These are phyloP conservation scores for Passerina amoena DNA, from an alignment of 2,113 vertebrate genomes.

Conservation along the genomic window DNA sequence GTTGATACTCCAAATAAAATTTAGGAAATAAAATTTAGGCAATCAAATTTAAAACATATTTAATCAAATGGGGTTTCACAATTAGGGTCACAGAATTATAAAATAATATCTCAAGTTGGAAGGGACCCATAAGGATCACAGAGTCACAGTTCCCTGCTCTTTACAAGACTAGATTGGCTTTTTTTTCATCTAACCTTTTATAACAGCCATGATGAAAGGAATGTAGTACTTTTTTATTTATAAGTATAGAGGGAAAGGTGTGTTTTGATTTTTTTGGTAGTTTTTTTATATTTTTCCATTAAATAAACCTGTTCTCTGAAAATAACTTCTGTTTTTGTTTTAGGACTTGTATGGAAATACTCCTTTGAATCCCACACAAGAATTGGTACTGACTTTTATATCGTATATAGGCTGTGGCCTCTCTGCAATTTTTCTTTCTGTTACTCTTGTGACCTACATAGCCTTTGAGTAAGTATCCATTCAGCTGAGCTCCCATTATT, in stretches of 20 bases:
- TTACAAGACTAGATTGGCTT: neutral
- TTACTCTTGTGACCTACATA: slow-evolving; percentile 92
- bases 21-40: neutral
- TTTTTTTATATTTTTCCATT: neutral
- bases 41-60: neutral
- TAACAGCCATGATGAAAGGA: neutral
- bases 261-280: neutral
- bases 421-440: slow-evolving; percentile 88
- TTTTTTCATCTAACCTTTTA: neutral
- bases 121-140: neutral
- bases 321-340: slow-evolving; percentile 16
- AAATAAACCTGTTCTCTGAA: neutral
- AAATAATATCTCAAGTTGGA: neutral
- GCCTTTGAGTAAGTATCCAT: slow-evolving; percentile 86
- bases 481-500: neutral
- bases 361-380: slow-evolving; percentile 64
- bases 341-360: slow-evolving; percentile 84
- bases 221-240: neutral
- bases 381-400: slow-evolving; percentile 87
- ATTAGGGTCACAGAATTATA: neutral
- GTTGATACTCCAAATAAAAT: neutral
- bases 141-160: neutral
- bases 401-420: slow-evolving; percentile 93
- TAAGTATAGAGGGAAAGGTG: neutral
- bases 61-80: neutral